These are phyloP conservation scores for Tenthredo distinguenda DNA, from an alignment of 2,888 invertebrate genomes.

Conservation along the genomic window DNA sequence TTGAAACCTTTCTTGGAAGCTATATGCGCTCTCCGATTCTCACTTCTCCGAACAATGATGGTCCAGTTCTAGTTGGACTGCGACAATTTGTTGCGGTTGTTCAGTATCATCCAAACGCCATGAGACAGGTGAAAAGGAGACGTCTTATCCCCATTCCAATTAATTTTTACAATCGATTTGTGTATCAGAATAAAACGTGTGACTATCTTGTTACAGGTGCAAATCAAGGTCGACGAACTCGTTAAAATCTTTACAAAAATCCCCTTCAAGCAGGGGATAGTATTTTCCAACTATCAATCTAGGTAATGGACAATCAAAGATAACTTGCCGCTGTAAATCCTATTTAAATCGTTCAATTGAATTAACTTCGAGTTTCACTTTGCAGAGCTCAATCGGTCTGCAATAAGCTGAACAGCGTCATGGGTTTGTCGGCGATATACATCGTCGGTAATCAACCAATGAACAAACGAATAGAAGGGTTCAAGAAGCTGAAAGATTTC, in stretches of 20 bases:
- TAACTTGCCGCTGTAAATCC: neutral
- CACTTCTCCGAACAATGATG: constrained; percentile 86
- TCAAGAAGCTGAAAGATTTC: constrained; percentile 89
- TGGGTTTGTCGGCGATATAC: constrained; percentile 89
- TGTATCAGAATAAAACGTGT: neutral
- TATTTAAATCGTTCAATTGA: constrained; percentile 28
- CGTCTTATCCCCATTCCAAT: constrained; percentile 16
- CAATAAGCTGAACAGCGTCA: constrained; percentile 84
- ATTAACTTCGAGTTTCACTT: constrained; percentile 56
- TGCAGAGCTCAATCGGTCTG: constrained; percentile 88
- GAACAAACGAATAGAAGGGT: constrained; percentile 86
- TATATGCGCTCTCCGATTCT: constrained; percentile 90
- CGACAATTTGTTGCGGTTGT: constrained; percentile 87
- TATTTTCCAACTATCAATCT: constrained; percentile 94
- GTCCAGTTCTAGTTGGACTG: constrained; percentile 88
- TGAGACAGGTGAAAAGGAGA: constrained; percentile 81
- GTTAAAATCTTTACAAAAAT: constrained; percentile 85
- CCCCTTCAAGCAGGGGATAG: constrained; percentile 93
- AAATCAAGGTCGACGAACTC: constrained; percentile 84
- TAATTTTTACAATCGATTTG: constrained; percentile 14
- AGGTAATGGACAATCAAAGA: constrained; percentile 75
- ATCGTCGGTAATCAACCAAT: constrained; percentile 92
- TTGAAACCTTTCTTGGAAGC: constrained; percentile 85
- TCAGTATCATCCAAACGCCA: constrained; percentile 82
- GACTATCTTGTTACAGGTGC: constrained; percentile 64